These are phyloP conservation scores for Aleiodes testaceus DNA, from an alignment of 2,888 invertebrate species.

Conservation along the genomic window DNA sequence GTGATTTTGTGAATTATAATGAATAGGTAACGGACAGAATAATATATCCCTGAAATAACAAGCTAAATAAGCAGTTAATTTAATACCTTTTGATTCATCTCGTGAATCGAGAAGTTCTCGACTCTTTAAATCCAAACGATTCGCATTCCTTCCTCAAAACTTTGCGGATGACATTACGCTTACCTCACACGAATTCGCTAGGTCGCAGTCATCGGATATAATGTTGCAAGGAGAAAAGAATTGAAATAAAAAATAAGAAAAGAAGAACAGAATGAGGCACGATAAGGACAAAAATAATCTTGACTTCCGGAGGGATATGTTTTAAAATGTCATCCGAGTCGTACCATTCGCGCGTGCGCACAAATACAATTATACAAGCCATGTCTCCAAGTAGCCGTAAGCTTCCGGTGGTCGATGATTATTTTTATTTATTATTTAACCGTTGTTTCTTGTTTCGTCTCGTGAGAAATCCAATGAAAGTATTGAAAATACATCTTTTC, in stretches of 20 bases:
- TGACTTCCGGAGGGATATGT: conserved; percentile 62
- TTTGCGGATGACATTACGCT: conserved; percentile 24
- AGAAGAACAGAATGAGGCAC: neutral
- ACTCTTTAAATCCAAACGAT: conserved; percentile 18
- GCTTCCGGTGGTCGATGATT: conserved; percentile 38
- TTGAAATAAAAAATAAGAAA: neutral
- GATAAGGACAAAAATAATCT: conserved; percentile 61
- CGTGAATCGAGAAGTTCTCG: conserved; percentile 33
- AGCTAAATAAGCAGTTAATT: conserved; percentile 39
- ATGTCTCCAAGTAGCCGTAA: conserved; percentile 18
- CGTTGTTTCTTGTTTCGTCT: neutral
- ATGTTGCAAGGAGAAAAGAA: conserved; percentile 51
- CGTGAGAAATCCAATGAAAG: no score
- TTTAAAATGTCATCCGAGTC: conserved; percentile 61
- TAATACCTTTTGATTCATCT: conserved; percentile 38
- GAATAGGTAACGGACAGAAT: conserved; percentile 37
- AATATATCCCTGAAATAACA: neutral
- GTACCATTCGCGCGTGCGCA: conserved; percentile 43
- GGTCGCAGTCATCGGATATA: conserved; percentile 52
- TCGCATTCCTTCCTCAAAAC: conserved; percentile 22
- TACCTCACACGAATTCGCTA: conserved; percentile 31
- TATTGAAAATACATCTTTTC: no score
- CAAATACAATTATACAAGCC: conserved; percentile 26
- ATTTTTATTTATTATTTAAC: conserved; percentile 18
- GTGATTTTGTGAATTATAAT: conserved; percentile 40